Base-by-base conservation (phyloP, 2,888 invertebrate genomes). In the Nebria salina region DNA sequence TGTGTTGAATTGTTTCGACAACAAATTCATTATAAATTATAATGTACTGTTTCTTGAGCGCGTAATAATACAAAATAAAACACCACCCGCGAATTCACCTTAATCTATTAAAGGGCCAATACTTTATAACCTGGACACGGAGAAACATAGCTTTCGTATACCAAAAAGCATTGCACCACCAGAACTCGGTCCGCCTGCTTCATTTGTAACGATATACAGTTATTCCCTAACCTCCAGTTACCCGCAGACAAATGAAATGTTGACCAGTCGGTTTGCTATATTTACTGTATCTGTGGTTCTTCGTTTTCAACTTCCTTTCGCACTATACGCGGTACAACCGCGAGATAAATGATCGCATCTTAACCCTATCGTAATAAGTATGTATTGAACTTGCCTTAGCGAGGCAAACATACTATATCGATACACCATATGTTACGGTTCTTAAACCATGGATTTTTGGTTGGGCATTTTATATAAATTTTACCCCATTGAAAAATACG, bases 181-280 rank as follows among this genome's bases (percentile, higher is more conserved):
- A 5, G 4, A 34, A 34, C 34, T 34, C 34, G 34, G 34, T 54
- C 13, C 54, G 54, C 54, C 54, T 54, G 54, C 11, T 54, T 54
- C 54, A 54, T 54, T 54, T 54, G 54, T 54, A 54, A 54, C 54
- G 54, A 54, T 54, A 54, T 54, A 54, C 54, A 54, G 54, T 54
- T 54, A 54, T 54, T 54, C 54, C 54, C 54, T 11, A 8, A 11
- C 11, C 54, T 54, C 54, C 54, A 54, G 54, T 54, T 54, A 7
- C 11, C 54, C 54, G 13, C 54, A 54, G 54, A 54, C 54, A 54
- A 54, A 54, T 54, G 54, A 54, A 54, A 54, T 54, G 54, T 54
- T 54, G 54, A 54, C 54, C 54, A 54, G 54, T 7, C 54, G 54
- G 11, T 54, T 54, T 13, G 54, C 54, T 54, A 54, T 54, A 54